A percentile compares a stretch with the other conserved stretches of the same genome.
Evolutionary conservation across 2,113 vertebrate species (phyloP).

Genomic region (Eubucco bourcierii): DNA sequence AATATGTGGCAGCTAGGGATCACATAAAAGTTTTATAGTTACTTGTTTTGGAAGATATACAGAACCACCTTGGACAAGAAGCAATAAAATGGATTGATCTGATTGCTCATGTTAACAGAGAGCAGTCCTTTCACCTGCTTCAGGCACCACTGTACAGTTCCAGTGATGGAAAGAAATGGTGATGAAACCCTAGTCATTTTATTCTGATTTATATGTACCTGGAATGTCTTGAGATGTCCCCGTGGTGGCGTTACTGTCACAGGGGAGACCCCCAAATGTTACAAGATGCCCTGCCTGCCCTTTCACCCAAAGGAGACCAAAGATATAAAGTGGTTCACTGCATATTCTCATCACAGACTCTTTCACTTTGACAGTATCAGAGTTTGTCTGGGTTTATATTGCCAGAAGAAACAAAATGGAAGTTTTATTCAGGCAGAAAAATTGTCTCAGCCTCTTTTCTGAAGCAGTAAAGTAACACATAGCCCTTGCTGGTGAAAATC

Average conservation of each 20-base stretch:
- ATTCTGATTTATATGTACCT: not conserved
- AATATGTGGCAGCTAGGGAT: not conserved
- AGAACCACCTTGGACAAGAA: not conserved
- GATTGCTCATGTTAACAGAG: not conserved
- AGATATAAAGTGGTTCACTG: not conserved
- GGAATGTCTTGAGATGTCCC: not conserved
- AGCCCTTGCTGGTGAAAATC: not conserved
- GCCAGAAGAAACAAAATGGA: not conserved
- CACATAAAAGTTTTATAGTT: not conserved
- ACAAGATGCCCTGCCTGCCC: not conserved
- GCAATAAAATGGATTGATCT: not conserved
- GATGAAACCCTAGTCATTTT: not conserved
- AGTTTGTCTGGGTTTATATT: not conserved
- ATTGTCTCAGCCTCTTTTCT: not conserved
- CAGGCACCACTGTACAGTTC: not conserved
- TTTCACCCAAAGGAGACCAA: not conserved
- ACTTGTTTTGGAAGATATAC: slow-evolving; percentile 4
- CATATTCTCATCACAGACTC: not conserved
- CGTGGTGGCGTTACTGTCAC: not conserved
- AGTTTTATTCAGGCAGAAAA: not conserved
- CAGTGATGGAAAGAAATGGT: not conserved
- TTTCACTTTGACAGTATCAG: not conserved
- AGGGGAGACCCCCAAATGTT: not conserved
- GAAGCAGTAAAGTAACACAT: not conserved
- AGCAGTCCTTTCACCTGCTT: not conserved